These are phyloP conservation scores for Lithophane semibrunnea DNA, from an alignment of 2,888 invertebrate genomes.

Conservation along the genomic window DNA sequence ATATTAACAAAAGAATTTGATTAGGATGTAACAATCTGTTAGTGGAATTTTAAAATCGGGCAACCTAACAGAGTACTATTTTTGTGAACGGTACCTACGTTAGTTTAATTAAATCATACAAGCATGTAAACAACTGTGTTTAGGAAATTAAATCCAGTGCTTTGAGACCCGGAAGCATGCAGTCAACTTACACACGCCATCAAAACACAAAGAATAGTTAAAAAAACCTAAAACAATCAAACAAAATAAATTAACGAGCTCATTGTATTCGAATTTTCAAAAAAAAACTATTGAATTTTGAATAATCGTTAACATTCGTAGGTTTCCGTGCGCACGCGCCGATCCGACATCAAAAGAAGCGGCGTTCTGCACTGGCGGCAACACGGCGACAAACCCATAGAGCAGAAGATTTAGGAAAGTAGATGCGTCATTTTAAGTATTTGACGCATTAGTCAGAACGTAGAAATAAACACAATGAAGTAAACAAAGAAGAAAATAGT, in stretches of 20 bases:
- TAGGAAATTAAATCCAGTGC: not conserved
- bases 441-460: not conserved
- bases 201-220: slow-evolving; percentile 21
- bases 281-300: slow-evolving; percentile 75
- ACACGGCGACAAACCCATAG: slow-evolving; percentile 73
- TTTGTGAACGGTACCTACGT: not conserved
- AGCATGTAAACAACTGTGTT: not conserved
- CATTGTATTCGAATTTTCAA: slow-evolving; percentile 76
- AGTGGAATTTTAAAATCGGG: not conserved
- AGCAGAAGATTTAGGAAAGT: slow-evolving; percentile 55
- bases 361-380: slow-evolving; percentile 74
- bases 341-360: slow-evolving; percentile 75
- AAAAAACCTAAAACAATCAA: slow-evolving; percentile 57
- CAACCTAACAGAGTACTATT: not conserved
- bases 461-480: not conserved
- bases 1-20: not conserved
- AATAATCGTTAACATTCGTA: slow-evolving; percentile 76
- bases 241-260: slow-evolving; percentile 69
- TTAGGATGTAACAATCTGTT: not conserved
- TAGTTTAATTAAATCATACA: not conserved
- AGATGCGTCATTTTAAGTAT: slow-evolving; percentile 19
- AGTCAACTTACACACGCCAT: not conserved
- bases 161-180: no score
- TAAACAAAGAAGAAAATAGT: not conserved
- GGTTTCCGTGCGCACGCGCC: slow-evolving; percentile 85